Percentiles rank a stretch among this genome's conserved stretches.
Conservation (phyloP, 2,888 invertebrate genomes). For the Drosophila histrio region DNA sequence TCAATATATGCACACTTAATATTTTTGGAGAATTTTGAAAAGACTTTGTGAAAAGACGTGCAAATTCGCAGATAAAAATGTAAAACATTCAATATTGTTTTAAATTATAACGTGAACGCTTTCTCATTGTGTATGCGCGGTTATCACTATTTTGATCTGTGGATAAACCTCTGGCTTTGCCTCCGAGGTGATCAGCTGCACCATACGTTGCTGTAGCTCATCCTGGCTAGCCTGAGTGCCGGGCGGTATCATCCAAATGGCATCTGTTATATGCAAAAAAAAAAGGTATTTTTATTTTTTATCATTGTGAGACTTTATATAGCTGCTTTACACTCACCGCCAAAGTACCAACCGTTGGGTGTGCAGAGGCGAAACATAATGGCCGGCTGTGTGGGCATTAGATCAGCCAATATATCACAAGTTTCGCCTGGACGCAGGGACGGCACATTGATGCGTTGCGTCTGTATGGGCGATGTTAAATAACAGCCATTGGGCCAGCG, state of each 20-base stretch:
- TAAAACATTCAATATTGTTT: background rate
- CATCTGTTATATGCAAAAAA: conserved; percentile 81
- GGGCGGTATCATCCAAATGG: conserved; percentile 84
- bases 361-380: conserved; percentile 96
- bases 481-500: conserved; percentile 94
- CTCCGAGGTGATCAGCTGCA: conserved; percentile 82
- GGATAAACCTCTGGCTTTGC: conserved; percentile 82
- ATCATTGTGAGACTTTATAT: background rate
- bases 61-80: background rate
- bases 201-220: conserved; percentile 83
- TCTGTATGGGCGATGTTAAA: conserved; percentile 87
- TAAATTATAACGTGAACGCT: conserved; percentile 1
- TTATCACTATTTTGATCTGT: conserved; percentile 84
- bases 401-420: conserved; percentile 90
- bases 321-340: conserved; percentile 88
- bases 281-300: background rate
- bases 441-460: conserved; percentile 84
- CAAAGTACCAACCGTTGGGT: conserved; percentile 94
- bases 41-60: background rate
- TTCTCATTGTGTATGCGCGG: conserved; percentile 83
- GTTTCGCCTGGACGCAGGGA: conserved; percentile 91
- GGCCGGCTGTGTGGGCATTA: conserved; percentile 90
- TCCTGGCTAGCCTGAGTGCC: conserved; percentile 80
- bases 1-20: background rate
- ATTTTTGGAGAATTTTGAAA: background rate